Evolutionary conservation across 2,797 vertebrate genomes (phyloP).

Genomic region (Meda fulgida): DNA sequence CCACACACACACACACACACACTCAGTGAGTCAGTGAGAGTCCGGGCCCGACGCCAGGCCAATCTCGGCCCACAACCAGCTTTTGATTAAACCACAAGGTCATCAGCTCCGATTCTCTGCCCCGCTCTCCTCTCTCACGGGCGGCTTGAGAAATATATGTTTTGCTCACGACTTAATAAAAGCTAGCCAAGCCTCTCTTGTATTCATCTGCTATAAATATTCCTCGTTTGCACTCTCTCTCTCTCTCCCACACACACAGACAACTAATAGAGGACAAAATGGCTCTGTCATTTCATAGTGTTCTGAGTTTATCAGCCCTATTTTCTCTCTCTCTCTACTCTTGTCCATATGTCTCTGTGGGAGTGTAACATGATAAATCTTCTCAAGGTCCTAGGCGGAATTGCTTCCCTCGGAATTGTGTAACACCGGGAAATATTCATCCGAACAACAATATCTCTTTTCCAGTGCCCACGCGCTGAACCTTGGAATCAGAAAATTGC

Average conservation of each 20-base stretch:
- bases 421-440: slow-evolving; percentile 63
- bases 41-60: slow-evolving; percentile 44
- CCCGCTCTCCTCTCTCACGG: background rate
- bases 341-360: slow-evolving; percentile 32
- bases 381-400: slow-evolving; percentile 58
- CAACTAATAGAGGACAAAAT: slow-evolving; percentile 60
- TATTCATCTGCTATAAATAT: slow-evolving; percentile 56
- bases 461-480: slow-evolving; percentile 55
- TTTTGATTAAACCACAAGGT: slow-evolving; percentile 54
- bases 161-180: slow-evolving; percentile 51
- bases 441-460: slow-evolving; percentile 62
- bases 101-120: slow-evolving; percentile 35
- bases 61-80: slow-evolving; percentile 47
- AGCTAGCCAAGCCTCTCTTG: slow-evolving; percentile 38
- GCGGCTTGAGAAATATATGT: slow-evolving; percentile 15
- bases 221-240: slow-evolving; percentile 42
- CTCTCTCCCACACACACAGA: slow-evolving; percentile 16
- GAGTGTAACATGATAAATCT: slow-evolving; percentile 54
- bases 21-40: slow-evolving; percentile 33
- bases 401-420: slow-evolving; percentile 50
- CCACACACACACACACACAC: background rate
- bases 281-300: slow-evolving; percentile 51
- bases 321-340: slow-evolving; percentile 26
- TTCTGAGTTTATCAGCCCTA: slow-evolving; percentile 47
- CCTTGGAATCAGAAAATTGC: slow-evolving; percentile 71